Conservation (phyloP, 2,888 invertebrate species). For the Hoplodrina blanda region DNA sequence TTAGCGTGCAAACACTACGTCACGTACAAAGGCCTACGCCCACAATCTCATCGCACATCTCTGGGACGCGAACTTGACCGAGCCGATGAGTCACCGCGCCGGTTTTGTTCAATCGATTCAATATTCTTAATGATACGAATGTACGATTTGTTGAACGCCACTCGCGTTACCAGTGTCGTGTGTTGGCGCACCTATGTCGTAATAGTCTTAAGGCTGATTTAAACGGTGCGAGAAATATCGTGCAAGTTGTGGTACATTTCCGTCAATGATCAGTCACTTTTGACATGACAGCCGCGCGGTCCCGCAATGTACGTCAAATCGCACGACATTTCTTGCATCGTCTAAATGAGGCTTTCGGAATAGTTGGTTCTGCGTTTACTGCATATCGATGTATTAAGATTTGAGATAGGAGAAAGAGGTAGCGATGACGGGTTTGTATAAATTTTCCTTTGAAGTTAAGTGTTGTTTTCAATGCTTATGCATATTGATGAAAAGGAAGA, state of each 20-base stretch:
- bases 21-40: constrained; percentile 55
- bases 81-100: constrained; percentile 66
- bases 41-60: constrained; percentile 54
- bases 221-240: too few species aligned
- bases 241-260: too few species aligned
- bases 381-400: constrained; percentile 25
- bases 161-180: constrained; percentile 13
- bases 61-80: constrained; percentile 74
- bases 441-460: constrained; percentile 12
- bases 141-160: constrained; percentile 16
- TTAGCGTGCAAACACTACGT: constrained; percentile 47
- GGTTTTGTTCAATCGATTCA: constrained; percentile 60
- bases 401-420: constrained; percentile 32
- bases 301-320: too few species aligned
- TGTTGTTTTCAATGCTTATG: constrained; percentile 15
- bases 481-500: constrained; percentile 13
- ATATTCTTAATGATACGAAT: constrained; percentile 49
- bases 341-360: too few species aligned
- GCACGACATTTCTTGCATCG: too few species aligned
- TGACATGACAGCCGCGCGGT: too few species aligned
- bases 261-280: too few species aligned
- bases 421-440: constrained; percentile 21
- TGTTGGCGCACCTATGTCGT: constrained; percentile 17
- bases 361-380: constrained; percentile 10
- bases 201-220: constrained; percentile 22